phyloP scores from a whole-genome alignment of 1,140 invertebrate species.

The Pomacea maculata region DNA sequence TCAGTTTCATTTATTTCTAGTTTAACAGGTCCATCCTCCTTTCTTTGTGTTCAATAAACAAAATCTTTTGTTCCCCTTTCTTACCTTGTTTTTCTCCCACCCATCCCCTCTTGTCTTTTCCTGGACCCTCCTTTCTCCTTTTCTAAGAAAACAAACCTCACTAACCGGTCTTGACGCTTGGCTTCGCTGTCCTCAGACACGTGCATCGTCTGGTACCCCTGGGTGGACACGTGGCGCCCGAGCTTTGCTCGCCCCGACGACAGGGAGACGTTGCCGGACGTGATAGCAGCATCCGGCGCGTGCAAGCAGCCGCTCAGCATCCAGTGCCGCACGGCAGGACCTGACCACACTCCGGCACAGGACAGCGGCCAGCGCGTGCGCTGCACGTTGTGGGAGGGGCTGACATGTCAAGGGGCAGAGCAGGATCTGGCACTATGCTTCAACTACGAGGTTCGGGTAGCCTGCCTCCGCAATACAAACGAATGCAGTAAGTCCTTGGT shows the following conservation, averaged over 20 bases:
- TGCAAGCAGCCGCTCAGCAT: slow-evolving; percentile 49
- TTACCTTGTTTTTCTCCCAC: no score
- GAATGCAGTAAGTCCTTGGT: slow-evolving; percentile 41
- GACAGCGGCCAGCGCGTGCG: slow-evolving; percentile 72
- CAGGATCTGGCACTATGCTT: slow-evolving; percentile 45
- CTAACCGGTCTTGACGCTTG: no score
- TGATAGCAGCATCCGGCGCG: slow-evolving; percentile 28
- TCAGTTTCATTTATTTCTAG: no score
- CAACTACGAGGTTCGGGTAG: slow-evolving; percentile 60
- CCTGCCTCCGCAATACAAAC: slow-evolving; percentile 47
- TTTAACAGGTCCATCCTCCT: no score
- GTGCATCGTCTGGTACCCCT: slow-evolving; percentile 43
- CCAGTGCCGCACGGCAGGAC: slow-evolving; percentile 50
- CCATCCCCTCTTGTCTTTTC: no score
- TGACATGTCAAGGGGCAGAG: slow-evolving; percentile 70
- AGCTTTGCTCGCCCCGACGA: slow-evolving; percentile 36
- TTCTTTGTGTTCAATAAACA: no score
- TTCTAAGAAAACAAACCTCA: neutral
- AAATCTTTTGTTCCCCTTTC: no score
- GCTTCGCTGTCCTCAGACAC: slow-evolving; percentile 15
- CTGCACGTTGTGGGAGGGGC: slow-evolving; percentile 78
- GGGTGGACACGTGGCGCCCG: slow-evolving; percentile 41
- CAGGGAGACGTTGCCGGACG: slow-evolving; percentile 33
- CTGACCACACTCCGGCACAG: slow-evolving; percentile 27
- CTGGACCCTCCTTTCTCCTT: no score